Evolutionary conservation across 2,888 invertebrate genomes (phyloP).

Genomic region (Polyommatus iphigenia): DNA sequence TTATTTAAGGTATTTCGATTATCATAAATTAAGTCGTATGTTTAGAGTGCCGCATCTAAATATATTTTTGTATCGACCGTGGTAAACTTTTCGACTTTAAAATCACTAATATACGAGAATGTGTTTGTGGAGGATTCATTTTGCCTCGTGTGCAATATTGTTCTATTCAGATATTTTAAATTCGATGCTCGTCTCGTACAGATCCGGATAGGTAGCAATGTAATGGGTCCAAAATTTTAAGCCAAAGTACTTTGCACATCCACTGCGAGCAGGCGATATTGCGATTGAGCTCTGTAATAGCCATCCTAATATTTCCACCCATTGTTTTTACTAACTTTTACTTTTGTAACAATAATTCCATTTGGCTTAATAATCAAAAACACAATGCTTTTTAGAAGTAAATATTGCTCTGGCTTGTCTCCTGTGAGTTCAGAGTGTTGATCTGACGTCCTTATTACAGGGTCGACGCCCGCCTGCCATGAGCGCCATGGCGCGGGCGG

Average conservation of each 20-base stretch:
- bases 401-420: background rate
- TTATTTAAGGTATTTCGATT: conserved; percentile 28
- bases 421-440: background rate
- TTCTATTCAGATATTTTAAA: background rate
- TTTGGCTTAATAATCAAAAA: conserved; percentile 6
- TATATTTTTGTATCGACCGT: conserved; percentile 26
- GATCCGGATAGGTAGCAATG: background rate
- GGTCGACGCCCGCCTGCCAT: background rate
- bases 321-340: background rate
- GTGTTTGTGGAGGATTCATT: background rate
- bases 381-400: background rate
- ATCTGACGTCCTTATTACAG: background rate
- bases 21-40: conserved; percentile 21
- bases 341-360: background rate
- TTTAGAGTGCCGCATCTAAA: conserved; percentile 23
- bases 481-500: background rate
- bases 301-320: background rate
- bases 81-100: conserved; percentile 11
- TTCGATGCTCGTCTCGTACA: background rate
- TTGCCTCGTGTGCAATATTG: background rate
- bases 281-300: background rate
- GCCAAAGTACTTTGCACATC: conserved; percentile 4
- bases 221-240: conserved; percentile 28
- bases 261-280: background rate
- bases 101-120: background rate